A percentile compares a stretch with the other conserved stretches of the same genome.
phyloP scores from a whole-genome alignment of 2,113 vertebrate genomes.

The Cheirogaleus medius region DNA sequence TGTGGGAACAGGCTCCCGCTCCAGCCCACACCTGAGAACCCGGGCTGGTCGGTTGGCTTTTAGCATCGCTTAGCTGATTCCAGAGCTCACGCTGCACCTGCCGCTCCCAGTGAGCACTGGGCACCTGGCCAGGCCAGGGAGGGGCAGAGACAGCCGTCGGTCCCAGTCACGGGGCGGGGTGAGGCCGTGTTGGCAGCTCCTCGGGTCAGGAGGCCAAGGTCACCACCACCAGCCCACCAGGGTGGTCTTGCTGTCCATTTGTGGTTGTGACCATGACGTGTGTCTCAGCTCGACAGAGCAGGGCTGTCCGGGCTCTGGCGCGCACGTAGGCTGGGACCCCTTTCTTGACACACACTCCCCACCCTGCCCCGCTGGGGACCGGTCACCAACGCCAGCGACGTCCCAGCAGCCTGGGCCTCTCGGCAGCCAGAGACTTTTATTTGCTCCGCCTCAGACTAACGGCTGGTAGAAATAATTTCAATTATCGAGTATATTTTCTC shows the following conservation, averaged over 20 bases:
- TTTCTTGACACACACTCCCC: rapidly evolving
- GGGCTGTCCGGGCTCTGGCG: rapidly evolving
- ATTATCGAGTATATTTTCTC: slow-evolving; percentile 62
- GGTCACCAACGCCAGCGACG: rapidly evolving
- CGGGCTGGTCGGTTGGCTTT: slow-evolving; percentile 57
- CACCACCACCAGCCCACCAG: rapidly evolving
- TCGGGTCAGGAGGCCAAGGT: slow-evolving; percentile 21
- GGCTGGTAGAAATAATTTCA: slow-evolving; percentile 70
- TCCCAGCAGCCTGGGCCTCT: neutral
- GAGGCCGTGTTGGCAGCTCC: neutral
- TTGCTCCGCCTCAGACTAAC: slow-evolving; percentile 43
- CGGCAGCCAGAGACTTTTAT: slow-evolving; percentile 36
- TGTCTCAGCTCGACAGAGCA: rapidly evolving
- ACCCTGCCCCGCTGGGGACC: rapidly evolving
- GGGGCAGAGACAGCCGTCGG: neutral
- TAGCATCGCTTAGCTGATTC: neutral
- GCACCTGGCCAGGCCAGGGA: slow-evolving; percentile 16
- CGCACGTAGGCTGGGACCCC: no score
- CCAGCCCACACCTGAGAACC: slow-evolving; percentile 60
- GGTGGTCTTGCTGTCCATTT: neutral
- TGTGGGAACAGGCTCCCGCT: slow-evolving; percentile 61
- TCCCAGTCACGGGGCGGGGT: neutral
- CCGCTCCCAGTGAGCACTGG: slow-evolving; percentile 20
- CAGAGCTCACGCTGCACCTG: slow-evolving; percentile 42
- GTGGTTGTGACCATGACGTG: rapidly evolving